Percentiles rank a stretch among this genome's conserved stretches.
Evolutionary conservation across 1,140 invertebrate genomes (phyloP).

Genomic region (Eupristina koningsbergeri): DNA sequence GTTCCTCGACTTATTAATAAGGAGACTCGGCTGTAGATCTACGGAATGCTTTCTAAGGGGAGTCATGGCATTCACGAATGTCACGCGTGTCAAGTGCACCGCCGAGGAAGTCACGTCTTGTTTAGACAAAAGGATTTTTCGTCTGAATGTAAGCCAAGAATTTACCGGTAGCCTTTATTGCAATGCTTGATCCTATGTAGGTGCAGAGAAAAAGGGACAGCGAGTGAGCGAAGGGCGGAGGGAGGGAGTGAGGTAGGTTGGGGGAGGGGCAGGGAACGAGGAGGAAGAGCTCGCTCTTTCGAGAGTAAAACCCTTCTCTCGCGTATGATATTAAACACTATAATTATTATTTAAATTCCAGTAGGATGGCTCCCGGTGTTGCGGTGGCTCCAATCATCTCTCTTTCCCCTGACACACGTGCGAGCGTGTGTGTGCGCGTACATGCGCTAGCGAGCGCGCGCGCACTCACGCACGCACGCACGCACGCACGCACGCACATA

Average conservation of each 20-base stretch:
- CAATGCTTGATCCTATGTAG: constrained; percentile 5
- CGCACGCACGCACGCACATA: neutral
- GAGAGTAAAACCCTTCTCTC: constrained; percentile 49
- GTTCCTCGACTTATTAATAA: neutral
- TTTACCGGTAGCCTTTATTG: constrained; percentile 30
- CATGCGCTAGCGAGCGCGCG: too few species aligned
- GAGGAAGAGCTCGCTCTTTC: neutral
- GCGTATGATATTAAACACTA: constrained; percentile 74
- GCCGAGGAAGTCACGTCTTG: too few species aligned
- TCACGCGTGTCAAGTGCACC: too few species aligned
- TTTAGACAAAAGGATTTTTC: neutral
- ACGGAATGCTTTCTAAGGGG: neutral
- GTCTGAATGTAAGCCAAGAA: too few species aligned
- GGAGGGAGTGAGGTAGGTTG: constrained; percentile 29
- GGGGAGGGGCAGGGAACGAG: neutral
- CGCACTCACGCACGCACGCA: too few species aligned
- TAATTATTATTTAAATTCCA: constrained; percentile 75
- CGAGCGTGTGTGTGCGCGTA: too few species aligned
- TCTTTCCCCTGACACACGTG: too few species aligned
- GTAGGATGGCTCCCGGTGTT: constrained; percentile 74
- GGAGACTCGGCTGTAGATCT: neutral
- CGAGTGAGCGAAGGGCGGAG: constrained; percentile 28
- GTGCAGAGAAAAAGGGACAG: neutral
- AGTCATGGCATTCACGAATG: constrained; percentile 3
- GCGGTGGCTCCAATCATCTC: constrained; percentile 55